These are phyloP conservation scores for Antennarius maculatus DNA, from an alignment of 2,797 vertebrate species.

Conservation along the genomic window DNA sequence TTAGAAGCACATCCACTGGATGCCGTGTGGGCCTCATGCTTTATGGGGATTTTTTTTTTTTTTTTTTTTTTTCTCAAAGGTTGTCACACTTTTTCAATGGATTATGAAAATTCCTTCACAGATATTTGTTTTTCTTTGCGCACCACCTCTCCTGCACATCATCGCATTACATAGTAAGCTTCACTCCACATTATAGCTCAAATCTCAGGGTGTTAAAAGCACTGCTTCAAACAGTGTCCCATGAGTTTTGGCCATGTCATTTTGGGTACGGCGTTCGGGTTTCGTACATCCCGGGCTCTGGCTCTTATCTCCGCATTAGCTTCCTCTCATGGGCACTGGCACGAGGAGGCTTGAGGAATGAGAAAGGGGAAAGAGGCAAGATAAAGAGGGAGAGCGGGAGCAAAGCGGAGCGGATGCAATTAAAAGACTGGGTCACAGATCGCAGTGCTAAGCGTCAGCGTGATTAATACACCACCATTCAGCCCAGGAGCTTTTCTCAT, in stretches of 20 bases:
- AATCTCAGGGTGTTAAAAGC: slow-evolving; percentile 9
- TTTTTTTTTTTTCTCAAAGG: slow-evolving; percentile 5
- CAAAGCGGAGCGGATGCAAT: slow-evolving; percentile 81
- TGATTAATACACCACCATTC: slow-evolving; percentile 76
- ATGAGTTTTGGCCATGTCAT: slow-evolving; percentile 28
- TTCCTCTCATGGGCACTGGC: slow-evolving; percentile 58
- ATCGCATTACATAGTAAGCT: slow-evolving; percentile 10
- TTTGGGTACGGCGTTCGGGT: slow-evolving; percentile 26
- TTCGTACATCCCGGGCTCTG: slow-evolving; percentile 43
- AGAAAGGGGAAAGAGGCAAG: slow-evolving; percentile 62
- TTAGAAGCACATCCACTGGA: slow-evolving; percentile 3
- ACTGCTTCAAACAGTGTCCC: slow-evolving; percentile 21
- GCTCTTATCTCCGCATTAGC: slow-evolving; percentile 72
- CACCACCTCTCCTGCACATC: slow-evolving; percentile 14
- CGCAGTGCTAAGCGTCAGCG: slow-evolving; percentile 72
- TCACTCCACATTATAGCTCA: neutral
- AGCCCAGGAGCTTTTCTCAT: slow-evolving; percentile 69
- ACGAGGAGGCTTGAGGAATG: slow-evolving; percentile 65
- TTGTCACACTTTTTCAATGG: slow-evolving; percentile 35
- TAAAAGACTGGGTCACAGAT: slow-evolving; percentile 83
- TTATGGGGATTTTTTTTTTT: no score
- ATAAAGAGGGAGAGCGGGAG: slow-evolving; percentile 75
- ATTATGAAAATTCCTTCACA: slow-evolving; percentile 38
- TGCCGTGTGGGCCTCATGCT: slow-evolving; percentile 21
- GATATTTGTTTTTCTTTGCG: slow-evolving; percentile 26